Evolutionary conservation across 2,888 invertebrate genomes (phyloP), one percentile per base, ranked within the genome.

Genomic region (Microctonus hyperodae): DNA sequence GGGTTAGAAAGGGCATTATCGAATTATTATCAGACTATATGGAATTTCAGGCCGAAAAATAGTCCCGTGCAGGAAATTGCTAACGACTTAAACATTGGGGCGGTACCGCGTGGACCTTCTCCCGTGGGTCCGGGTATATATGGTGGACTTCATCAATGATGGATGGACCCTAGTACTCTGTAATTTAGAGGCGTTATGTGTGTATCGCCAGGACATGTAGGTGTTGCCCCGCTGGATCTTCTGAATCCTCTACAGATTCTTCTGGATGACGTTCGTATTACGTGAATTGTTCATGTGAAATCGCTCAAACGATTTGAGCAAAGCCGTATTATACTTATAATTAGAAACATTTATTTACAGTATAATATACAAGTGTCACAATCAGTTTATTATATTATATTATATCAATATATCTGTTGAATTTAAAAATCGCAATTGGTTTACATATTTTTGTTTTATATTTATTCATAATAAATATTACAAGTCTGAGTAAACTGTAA

Each of bases 41-140:
- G 82, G 82, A 81, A 82, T 83, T 82, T 83, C 74, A 79, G 78
- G 70, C 76, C 74, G 72, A 78, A 70, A 77, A 81, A 80, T 81
- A 79, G 81, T 81, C 76, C 78, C 77, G 80, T 75, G 81, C 82
- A 83, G 83, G 81, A 83, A 83, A 83, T 83, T 83, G 79, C 83
- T 83, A 83, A 83, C 83, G 81, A 83, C 83, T 83, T 83, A 83
- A 83, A 83, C 79, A 81, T 71, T 77, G 78, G 82, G 83, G 82
- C 82, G 83, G 76, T 76, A 70, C 80, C 67, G 69, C 70, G 44
- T 74, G 74, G 78, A 76, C 75, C 73, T 63, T 64, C 69, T 68
- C 68, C 62, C 64, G 60, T 68, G 68, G 69, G 69, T 70, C 69
- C 71, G 66, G 59, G 16, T 44, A 44, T 44, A 44, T 44, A 44